phyloP scores from a whole-genome alignment of 2,888 invertebrate genomes.

The Drosophila helvetica region DNA sequence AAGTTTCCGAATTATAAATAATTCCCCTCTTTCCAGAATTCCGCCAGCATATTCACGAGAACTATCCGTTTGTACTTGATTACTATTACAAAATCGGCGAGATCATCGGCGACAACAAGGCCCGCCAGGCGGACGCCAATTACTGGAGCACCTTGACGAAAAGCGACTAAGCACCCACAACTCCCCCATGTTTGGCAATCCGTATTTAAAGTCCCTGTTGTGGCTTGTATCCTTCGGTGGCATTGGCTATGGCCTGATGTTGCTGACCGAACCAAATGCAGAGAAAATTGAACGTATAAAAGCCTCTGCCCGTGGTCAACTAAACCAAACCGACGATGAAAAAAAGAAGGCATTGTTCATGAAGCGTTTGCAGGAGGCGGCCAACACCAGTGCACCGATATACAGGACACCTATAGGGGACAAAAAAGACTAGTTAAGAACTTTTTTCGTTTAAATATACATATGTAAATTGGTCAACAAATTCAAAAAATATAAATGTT shows the following conservation, averaged over 20 bases:
- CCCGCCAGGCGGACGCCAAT: constrained; percentile 85
- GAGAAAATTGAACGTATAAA: constrained; percentile 80
- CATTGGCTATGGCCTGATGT: constrained; percentile 86
- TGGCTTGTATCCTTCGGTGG: constrained; percentile 87
- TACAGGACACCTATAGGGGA: constrained; percentile 50
- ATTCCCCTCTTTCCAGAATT: constrained; percentile 86
- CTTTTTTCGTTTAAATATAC: background rate
- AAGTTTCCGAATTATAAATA: background rate
- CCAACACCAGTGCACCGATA: constrained; percentile 64
- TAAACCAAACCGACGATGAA: constrained; percentile 63
- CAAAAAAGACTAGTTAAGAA: constrained; percentile 55
- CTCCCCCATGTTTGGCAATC: constrained; percentile 78
- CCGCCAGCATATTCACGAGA: constrained; percentile 88
- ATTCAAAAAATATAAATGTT: constrained; percentile 38
- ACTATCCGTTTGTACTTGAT: constrained; percentile 88
- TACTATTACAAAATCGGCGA: constrained; percentile 89
- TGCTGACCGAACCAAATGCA: constrained; percentile 85
- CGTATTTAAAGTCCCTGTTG: constrained; percentile 84
- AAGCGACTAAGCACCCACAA: constrained; percentile 49
- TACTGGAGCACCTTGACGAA: constrained; percentile 84
- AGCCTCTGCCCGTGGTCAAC: constrained; percentile 41
- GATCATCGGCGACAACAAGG: constrained; percentile 84
- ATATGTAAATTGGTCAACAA: constrained; percentile 29
- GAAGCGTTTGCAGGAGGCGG: constrained; percentile 75
- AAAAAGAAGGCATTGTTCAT: constrained; percentile 78